Percentiles rank a stretch among this genome's conserved stretches.
Evolutionary conservation across 2,797 vertebrate species (phyloP).

Genomic region (Pelodytes ibericus): DNA sequence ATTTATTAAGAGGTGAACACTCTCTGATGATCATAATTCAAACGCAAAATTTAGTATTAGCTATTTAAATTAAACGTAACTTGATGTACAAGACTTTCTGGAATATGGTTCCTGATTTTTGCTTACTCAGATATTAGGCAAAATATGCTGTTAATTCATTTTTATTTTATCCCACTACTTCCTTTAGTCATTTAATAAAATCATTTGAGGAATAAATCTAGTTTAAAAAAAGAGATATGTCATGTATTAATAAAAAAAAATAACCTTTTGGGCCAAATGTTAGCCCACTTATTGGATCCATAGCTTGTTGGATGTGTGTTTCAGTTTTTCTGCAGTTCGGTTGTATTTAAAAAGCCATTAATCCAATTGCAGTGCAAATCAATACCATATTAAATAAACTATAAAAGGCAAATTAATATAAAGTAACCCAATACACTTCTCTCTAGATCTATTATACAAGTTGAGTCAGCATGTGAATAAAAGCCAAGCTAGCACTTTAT

Average conservation of each 20-base stretch:
- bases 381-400: slow-evolving; percentile 80
- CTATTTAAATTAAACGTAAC: too few species aligned
- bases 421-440: slow-evolving; percentile 67
- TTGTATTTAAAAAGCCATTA: slow-evolving; percentile 79
- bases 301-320: slow-evolving; percentile 48
- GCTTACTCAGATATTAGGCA: slow-evolving; percentile 2
- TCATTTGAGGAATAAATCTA: slow-evolving; percentile 59
- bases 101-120: not conserved
- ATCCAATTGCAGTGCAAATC: slow-evolving; percentile 80
- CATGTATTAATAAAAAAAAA: slow-evolving; percentile 57
- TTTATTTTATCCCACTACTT: not conserved
- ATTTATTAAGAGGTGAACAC: too few species aligned
- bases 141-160: slow-evolving; percentile 1
- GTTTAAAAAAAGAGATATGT: slow-evolving; percentile 57
- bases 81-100: not conserved
- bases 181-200: slow-evolving; percentile 58
- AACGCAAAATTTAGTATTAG: too few species aligned
- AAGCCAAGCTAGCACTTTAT: not conserved
- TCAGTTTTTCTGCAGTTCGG: slow-evolving; percentile 60
- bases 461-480: slow-evolving; percentile 68
- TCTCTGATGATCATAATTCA: too few species aligned
- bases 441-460: slow-evolving; percentile 64
- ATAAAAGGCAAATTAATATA: slow-evolving; percentile 80
- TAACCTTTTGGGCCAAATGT: slow-evolving; percentile 60
- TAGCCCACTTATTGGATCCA: slow-evolving; percentile 57